Evolutionary conservation across 2,888 invertebrate species (phyloP), one percentile per base, ranked within the genome.

Genomic region (Eristalinus aeneus): DNA sequence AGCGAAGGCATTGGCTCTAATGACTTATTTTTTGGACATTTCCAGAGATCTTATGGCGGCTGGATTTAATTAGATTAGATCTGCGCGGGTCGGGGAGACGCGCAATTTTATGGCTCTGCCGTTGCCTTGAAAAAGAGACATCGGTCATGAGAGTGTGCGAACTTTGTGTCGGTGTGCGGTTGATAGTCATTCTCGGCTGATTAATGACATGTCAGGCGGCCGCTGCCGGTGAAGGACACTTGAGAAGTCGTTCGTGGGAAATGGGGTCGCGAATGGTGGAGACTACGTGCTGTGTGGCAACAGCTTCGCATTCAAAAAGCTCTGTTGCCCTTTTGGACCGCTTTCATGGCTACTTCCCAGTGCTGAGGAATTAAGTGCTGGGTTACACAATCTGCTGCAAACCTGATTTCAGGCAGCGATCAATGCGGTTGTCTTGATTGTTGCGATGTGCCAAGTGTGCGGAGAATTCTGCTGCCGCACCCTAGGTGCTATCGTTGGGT

Each of bases 1-100:
- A 54, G 32, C 46, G 46, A 34, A 16, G 54, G 54, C 46, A 46
- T 16, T 46, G 46, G n/a, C 20, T 63, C 20, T 63, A 75, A 68
- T 68, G 67, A 63, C n/a, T 34, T 61, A 74, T 73, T 71, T 73
- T 71, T 71, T 56, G 12, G 64, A 58, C 69, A 63, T 64, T 78
- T 78, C 58, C 64, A 64, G 6, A 60, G 71, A 16, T 60, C 60
- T 46, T 60, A 71, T 71, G 61, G 60, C 46, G 60, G 31, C 36
- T 46, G 31, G 39, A 31, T 71, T 65, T 78, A 77, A 77, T 71
- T 71, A 16, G 69, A 78, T 58, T 63, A 71, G 36, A 69, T 63
- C n/a, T 61, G 5, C 31, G 10, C 32, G 34, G 56, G 34, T 23
- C 22, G 20, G 12, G 54, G 32, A 16, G 27, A 5, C 27, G 31